Evolutionary conservation across 2,888 invertebrate species (phyloP).

Genomic region (Halictus ligatus): DNA sequence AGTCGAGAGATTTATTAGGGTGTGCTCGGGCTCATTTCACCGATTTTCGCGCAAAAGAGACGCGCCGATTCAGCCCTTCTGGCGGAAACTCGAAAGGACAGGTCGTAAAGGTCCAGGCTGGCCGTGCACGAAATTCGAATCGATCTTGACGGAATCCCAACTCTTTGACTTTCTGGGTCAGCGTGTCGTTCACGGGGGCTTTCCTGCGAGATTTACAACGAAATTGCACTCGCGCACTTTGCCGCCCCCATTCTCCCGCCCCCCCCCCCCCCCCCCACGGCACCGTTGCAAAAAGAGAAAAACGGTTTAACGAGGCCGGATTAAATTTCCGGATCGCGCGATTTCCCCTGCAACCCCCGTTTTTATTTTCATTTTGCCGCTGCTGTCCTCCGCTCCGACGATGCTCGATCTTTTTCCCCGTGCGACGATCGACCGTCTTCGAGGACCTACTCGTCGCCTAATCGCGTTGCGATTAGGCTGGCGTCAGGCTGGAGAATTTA

Average conservation of each 20-base stretch:
- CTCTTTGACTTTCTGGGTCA: slow-evolving; percentile 78
- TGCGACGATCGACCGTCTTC: background rate
- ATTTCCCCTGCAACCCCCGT: slow-evolving; percentile 27
- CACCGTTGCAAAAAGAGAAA: slow-evolving; percentile 11
- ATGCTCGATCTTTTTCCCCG: background rate
- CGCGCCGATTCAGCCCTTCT: slow-evolving; percentile 64
- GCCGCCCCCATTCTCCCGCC: slow-evolving; percentile 28
- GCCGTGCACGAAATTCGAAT: slow-evolving; percentile 71
- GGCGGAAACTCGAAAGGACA: slow-evolving; percentile 56
- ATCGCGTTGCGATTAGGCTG: background rate
- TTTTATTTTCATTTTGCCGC: slow-evolving; percentile 20
- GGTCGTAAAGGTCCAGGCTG: slow-evolving; percentile 66
- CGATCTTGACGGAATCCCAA: slow-evolving; percentile 68
- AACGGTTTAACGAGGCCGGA: slow-evolving; percentile 45
- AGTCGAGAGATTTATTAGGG: slow-evolving; percentile 68
- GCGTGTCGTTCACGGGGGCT: slow-evolving; percentile 69
- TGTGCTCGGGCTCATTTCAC: slow-evolving; percentile 69
- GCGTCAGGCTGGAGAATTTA: background rate
- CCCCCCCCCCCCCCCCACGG: too few relatives aligned
- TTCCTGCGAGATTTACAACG: slow-evolving; percentile 65
- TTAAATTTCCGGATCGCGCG: slow-evolving; percentile 58
- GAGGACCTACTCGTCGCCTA: background rate
- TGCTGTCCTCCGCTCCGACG: background rate
- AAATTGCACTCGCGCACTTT: slow-evolving; percentile 60
- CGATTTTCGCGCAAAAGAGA: slow-evolving; percentile 76